phyloP scores from a whole-genome alignment of 1,140 invertebrate genomes.

The Drosophila ironensis region DNA sequence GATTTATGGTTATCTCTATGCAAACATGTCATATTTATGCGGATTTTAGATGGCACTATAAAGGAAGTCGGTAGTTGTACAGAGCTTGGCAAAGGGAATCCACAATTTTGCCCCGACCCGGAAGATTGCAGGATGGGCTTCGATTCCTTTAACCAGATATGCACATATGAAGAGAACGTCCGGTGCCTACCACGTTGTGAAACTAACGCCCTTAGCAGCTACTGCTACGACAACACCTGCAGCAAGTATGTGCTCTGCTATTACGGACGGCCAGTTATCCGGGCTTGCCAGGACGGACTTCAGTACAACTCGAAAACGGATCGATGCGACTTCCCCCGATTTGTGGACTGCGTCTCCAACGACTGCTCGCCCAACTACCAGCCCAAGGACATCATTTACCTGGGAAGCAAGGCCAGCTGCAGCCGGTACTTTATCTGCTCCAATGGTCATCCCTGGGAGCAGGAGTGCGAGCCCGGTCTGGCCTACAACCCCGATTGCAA shows the following conservation, averaged over 20 bases:
- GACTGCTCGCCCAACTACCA: constrained; percentile 36
- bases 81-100: neutral
- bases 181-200: constrained; percentile 37
- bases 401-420: constrained; percentile 62
- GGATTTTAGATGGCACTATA: neutral
- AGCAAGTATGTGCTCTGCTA: constrained; percentile 63
- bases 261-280: constrained; percentile 39
- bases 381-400: constrained; percentile 54
- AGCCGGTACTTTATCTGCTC: constrained; percentile 67
- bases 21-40: neutral
- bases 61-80: constrained; percentile 7
- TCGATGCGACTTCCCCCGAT: constrained; percentile 61
- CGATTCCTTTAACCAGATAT: constrained; percentile 37
- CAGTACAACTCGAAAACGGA: constrained; percentile 59
- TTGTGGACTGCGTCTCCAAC: constrained; percentile 65
- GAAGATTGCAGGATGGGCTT: constrained; percentile 20
- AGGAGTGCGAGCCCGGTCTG: constrained; percentile 54
- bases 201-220: constrained; percentile 18
- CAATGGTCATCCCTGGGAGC: constrained; percentile 47
- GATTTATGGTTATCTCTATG: no score
- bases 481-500: constrained; percentile 47
- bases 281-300: constrained; percentile 46
- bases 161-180: neutral
- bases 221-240: constrained; percentile 65
- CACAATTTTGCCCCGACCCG: neutral